Conservation (phyloP, 2,888 invertebrate genomes). For the Drosophila borborema region DNA sequence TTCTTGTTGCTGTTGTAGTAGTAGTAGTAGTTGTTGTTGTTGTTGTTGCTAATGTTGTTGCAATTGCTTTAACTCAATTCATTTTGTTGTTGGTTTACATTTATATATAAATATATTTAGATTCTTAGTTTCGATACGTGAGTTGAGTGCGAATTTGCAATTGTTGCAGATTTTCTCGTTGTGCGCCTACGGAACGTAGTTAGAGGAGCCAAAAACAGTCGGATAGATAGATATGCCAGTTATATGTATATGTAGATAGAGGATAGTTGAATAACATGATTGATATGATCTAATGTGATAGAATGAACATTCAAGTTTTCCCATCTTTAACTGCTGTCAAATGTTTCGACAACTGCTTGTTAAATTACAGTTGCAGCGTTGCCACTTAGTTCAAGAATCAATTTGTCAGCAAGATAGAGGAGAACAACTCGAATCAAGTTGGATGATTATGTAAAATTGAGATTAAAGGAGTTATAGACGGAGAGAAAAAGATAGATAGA, state of each 20-base stretch:
- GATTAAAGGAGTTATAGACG: not conserved
- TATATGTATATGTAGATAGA: constrained; percentile 10
- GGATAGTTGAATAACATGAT: not conserved
- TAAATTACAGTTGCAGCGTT: not conserved
- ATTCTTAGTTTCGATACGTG: constrained; percentile 37
- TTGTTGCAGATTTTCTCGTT: constrained; percentile 47
- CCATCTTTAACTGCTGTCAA: not conserved
- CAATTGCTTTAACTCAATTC: constrained; percentile 15
- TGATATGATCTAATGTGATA: not conserved
- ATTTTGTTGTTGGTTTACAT: constrained; percentile 18
- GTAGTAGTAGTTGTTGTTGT: constrained; percentile 10
- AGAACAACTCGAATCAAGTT: not conserved
- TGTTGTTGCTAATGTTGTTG: constrained; percentile 30
- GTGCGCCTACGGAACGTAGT: constrained; percentile 49
- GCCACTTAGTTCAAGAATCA: not conserved
- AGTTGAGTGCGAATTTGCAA: constrained; percentile 57
- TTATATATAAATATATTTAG: constrained; percentile 6
- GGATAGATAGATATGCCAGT: constrained; percentile 1
- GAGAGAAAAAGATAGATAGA: not conserved
- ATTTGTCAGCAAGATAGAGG: not conserved
- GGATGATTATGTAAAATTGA: not conserved
- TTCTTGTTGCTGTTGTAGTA: constrained; percentile 13
- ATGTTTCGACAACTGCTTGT: not conserved
- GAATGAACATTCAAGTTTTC: not conserved
- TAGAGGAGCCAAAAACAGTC: constrained; percentile 27